Evolutionary conservation across 2,888 invertebrate species (phyloP), one percentile per base, ranked within the genome.

Genomic region (Diarsia rubi): DNA sequence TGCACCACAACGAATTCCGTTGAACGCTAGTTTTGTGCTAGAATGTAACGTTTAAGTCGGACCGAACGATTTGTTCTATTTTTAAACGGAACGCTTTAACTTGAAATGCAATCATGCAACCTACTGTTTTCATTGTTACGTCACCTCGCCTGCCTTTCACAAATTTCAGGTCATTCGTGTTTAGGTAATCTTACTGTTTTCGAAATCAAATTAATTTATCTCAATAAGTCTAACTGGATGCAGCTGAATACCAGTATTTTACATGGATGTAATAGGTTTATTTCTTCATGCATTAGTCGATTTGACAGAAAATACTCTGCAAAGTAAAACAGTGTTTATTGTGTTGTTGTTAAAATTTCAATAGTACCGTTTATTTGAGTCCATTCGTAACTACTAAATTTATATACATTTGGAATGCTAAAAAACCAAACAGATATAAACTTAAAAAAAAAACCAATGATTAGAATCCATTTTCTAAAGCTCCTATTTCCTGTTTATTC

Each of bases 91-190:
- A 69, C 62, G 62, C 59, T 83, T 80, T 83, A 21, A 31, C 67
- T 37, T 69, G 47, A 52, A 69, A 42, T 84, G 74, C 84, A 81
- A 67, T 31, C 84, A 81, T 80, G 80, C 80, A 83, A 70, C 77
- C 71, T 49, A 69, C n/a, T 57, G 37, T 57, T 69, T 69, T 72
- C 80, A 57, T 79, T 66, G 45, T 84, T 66, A 79, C 81, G 52
- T 79, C 60, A 81, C 69, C n/a, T n/a, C 49, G 54, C 68, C 69
- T 54, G 73, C 73, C 65, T 79, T 42, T 47, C 44, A 37, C 14
- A n/a, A 62, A 63, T 57, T 67, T 57, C n/a, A 67, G 37, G 27
- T 54, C 24, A 14, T 81, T 74, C 65, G 57, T 78, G 75, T 47
- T 42, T 8, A 49, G 57, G 19, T 3, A 31, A 37, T 2, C 21